phyloP scores from a whole-genome alignment of 35 echinoderm and acorn worm genomes.

The Antedon bifida region DNA sequence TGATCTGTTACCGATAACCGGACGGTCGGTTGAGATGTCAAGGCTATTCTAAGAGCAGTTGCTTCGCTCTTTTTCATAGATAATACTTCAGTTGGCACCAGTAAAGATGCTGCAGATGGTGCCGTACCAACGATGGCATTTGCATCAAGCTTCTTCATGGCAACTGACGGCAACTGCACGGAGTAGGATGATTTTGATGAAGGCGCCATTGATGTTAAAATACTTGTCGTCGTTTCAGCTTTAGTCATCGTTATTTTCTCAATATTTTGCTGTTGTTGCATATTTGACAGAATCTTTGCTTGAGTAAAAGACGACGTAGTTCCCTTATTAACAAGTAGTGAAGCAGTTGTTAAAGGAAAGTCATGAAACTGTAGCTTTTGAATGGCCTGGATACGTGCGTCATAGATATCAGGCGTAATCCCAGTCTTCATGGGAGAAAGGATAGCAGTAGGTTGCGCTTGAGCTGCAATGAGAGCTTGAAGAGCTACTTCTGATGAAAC shows the following conservation, averaged over 20 bases:
- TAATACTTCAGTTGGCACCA: not conserved
- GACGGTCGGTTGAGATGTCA: not conserved
- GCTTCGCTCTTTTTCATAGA: not conserved
- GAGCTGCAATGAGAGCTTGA: constrained; percentile 38
- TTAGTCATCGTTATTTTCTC: not conserved
- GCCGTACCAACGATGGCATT: not conserved
- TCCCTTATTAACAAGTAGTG: constrained; percentile 24
- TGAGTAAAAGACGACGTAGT: constrained; percentile 33
- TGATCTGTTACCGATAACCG: not conserved
- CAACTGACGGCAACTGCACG: not conserved
- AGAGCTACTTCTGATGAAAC: constrained; percentile 39
- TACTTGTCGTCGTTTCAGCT: not conserved
- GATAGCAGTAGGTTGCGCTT: constrained; percentile 17
- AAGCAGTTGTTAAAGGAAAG: constrained; percentile 93
- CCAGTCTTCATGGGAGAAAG: not conserved
- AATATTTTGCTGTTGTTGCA: constrained; percentile 17
- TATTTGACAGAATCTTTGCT: constrained; percentile 84
- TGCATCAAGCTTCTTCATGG: not conserved
- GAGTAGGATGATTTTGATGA: not conserved
- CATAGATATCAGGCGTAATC: constrained; percentile 6
- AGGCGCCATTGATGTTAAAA: not conserved
- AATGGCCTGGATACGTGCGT: constrained; percentile 76
- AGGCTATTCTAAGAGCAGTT: not conserved
- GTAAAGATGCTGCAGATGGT: constrained; percentile 7
- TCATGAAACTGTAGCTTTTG: constrained; percentile 98